Conservation (phyloP, 2,888 invertebrate species). For the Drosophila nr. perissopoda region DNA sequence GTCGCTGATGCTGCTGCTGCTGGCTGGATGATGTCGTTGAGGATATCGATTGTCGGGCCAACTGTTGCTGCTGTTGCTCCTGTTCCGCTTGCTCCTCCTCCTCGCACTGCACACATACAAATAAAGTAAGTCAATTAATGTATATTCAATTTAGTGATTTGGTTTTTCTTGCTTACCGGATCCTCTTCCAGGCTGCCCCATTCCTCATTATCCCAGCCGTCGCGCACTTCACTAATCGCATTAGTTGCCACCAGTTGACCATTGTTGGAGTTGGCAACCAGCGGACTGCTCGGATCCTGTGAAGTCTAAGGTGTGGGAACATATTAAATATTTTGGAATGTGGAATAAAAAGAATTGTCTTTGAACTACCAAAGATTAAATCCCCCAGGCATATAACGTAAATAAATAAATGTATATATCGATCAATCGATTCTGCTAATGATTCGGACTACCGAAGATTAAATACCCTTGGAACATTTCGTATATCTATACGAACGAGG, state of each 20-base stretch:
- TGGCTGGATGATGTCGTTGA: constrained; percentile 76
- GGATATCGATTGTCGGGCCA: constrained; percentile 80
- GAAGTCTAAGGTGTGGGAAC: constrained; percentile 81
- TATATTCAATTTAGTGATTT: neutral
- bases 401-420: neutral
- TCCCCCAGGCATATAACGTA: neutral
- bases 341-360: neutral
- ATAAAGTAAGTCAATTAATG: neutral
- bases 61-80: constrained; percentile 81
- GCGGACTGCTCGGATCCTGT: constrained; percentile 85
- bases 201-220: constrained; percentile 94
- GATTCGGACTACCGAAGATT: neutral
- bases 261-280: constrained; percentile 83
- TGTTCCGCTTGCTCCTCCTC: constrained; percentile 84
- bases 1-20: constrained; percentile 78
- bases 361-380: neutral
- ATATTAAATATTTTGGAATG: neutral
- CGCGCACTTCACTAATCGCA: constrained; percentile 87
- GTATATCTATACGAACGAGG: neutral
- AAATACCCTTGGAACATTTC: neutral
- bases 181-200: constrained; percentile 95
- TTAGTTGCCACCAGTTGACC: constrained; percentile 86
- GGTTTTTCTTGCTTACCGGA: constrained; percentile 86
- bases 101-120: constrained; percentile 74
- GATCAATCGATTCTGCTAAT: neutral